phyloP scores from a whole-genome alignment of 1,140 invertebrate genomes.

The Tetraneura akinire region DNA sequence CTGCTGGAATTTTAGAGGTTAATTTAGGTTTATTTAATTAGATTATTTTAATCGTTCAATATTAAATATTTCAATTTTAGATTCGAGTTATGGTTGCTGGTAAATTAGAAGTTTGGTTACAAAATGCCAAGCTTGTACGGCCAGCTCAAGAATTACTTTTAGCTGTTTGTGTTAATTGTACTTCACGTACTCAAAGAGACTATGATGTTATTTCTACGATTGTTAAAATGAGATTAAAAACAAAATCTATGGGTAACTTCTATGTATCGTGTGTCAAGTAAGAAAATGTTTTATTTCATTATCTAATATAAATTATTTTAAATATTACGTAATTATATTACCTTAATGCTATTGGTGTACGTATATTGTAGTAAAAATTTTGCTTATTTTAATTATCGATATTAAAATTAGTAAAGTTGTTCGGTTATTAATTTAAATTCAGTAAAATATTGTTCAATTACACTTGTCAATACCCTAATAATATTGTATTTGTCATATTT shows the following conservation, averaged over 20 bases:
- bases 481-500: too few species aligned
- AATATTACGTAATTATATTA: too few species aligned
- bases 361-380: too few species aligned
- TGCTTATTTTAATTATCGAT: too few species aligned
- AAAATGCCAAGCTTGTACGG: slow-evolving; percentile 90
- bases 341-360: too few species aligned
- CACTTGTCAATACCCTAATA: too few species aligned
- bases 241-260: slow-evolving; percentile 86
- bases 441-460: too few species aligned
- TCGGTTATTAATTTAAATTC: too few species aligned
- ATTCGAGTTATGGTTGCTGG: slow-evolving; percentile 80
- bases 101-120: slow-evolving; percentile 89
- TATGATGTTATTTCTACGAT: slow-evolving; percentile 87
- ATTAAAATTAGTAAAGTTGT: too few species aligned
- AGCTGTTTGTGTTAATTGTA: slow-evolving; percentile 88
- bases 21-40: not conserved
- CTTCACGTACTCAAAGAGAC: slow-evolving; percentile 75
- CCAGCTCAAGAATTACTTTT: slow-evolving; percentile 91
- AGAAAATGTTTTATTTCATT: slow-evolving; percentile 55
- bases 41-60: not conserved
- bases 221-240: slow-evolving; percentile 89
- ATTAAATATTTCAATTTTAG: slow-evolving; percentile 56
- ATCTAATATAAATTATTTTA: not conserved
- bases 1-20: slow-evolving; percentile 81
- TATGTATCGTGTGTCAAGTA: slow-evolving; percentile 83